Evolutionary conservation across 1,140 invertebrate genomes (phyloP).

Genomic region (Sinonovacula constricta): DNA sequence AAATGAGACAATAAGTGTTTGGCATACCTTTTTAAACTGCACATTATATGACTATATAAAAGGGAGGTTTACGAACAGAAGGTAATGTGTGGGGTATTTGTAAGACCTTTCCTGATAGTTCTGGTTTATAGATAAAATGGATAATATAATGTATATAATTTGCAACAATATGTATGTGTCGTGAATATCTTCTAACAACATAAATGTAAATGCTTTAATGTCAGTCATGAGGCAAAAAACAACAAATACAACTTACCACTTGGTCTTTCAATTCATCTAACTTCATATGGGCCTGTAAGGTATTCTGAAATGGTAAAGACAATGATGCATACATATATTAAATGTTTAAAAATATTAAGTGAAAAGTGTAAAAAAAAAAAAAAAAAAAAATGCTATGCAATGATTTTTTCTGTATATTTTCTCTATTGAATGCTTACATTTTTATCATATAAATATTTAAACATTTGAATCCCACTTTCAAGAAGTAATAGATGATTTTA

Average conservation of each 20-base stretch:
- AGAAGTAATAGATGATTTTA: background rate
- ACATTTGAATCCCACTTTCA: background rate
- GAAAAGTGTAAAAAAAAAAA: background rate
- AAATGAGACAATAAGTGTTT: no score
- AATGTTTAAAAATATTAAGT: background rate
- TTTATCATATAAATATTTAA: background rate
- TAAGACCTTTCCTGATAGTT: no score
- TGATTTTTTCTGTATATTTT: background rate
- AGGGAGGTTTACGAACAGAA: no score
- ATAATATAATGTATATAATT: no score
- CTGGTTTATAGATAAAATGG: no score
- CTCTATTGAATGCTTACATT: background rate
- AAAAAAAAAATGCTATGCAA: background rate
- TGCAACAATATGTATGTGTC: no score
- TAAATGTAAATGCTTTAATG: no score
- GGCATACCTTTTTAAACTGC: no score
- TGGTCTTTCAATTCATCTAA: constrained; percentile 55
- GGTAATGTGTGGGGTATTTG: no score
- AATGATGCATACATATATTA: background rate
- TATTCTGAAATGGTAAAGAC: constrained; percentile 49
- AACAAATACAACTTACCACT: constrained; percentile 52
- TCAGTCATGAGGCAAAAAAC: no score
- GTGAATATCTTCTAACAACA: no score
- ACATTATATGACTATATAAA: no score
- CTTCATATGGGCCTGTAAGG: constrained; percentile 53